Conservation (phyloP, 2,113 vertebrate species). For the Mohoua ochrocephala region DNA sequence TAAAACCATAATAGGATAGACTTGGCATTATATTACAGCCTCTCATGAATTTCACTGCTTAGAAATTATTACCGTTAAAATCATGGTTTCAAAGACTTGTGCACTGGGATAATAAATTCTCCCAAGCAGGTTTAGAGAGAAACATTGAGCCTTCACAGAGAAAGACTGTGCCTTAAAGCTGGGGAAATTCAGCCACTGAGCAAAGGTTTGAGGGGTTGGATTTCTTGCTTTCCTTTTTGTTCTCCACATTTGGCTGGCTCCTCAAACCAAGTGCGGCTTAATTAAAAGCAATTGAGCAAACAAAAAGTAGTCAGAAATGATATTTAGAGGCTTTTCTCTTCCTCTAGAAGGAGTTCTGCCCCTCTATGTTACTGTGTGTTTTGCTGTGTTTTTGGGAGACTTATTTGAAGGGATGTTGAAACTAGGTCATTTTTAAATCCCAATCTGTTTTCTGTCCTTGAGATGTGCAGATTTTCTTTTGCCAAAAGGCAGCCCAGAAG, state of each 20-base stretch:
- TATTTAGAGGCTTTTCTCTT: background rate
- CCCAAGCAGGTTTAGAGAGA: constrained; percentile 21
- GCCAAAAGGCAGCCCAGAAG: background rate
- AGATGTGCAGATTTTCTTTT: background rate
- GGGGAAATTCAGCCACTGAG: background rate
- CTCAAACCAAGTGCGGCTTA: background rate
- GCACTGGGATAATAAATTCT: constrained; percentile 54
- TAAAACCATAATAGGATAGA: constrained; percentile 44
- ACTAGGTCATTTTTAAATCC: background rate
- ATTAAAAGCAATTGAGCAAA: constrained; percentile 42
- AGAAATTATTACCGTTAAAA: constrained; percentile 56
- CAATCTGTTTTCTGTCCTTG: background rate
- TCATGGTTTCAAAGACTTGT: constrained; percentile 31
- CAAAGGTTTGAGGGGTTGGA: background rate
- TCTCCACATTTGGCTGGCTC: background rate
- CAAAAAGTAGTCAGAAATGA: background rate
- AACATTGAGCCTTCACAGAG: background rate
- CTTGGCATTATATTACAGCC: background rate
- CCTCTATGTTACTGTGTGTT: background rate
- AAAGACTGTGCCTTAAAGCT: background rate
- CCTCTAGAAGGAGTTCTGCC: background rate
- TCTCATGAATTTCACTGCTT: constrained; percentile 22
- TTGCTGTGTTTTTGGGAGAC: background rate
- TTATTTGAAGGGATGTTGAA: background rate
- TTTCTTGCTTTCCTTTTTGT: background rate